Evolutionary conservation across 1,140 invertebrate genomes (phyloP), one percentile per base, ranked within the genome.

Genomic region (Drosophila burlai): DNA sequence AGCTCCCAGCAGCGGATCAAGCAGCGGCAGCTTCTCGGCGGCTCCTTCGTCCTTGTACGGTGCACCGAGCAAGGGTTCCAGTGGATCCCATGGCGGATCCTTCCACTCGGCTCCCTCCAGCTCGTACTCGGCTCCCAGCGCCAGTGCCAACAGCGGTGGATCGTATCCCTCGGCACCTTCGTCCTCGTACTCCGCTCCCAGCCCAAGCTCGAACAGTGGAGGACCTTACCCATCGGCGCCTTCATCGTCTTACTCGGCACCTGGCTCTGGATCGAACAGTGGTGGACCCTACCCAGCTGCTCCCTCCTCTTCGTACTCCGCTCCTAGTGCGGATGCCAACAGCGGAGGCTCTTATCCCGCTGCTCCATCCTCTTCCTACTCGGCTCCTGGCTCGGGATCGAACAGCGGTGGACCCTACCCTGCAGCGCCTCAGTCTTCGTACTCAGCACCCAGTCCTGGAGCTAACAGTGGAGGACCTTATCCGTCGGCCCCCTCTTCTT

Each of bases 281-380:
- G 94, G 94, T 55, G 78, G 76, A 4, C 80, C 93, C 0, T 76
- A 76, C 18, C 76, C 92, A 0, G 75, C 54, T 69, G 89, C 83
- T 75, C 92, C 74, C 50, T 93, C 91, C 0, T 91, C 84, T 7
- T 84, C 91, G 2, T 92, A 85, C 43, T 82, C 76, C 10, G 76
- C 86, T 26, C 86, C 75, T 16, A 62, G 63, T 26, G n/a, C 62
- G 0, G 16, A 46, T 13, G 62, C 76, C 10, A 87, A 50, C 24
- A 46, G 72, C 2, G 83, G 80, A 13, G 83, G 83, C 9, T 50
- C 80, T 4, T 85, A 86, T 18, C 64, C 83, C 0, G 45, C 83
- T 0, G 66, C 79, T 16, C 75, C 83, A 5, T 79, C 83, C 2
- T 71, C 61, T 7, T 85, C 82, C 1, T 86, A 81, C 46, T 64